Evolutionary conservation across 2,113 vertebrate genomes (phyloP).

Genomic region (Mesoclemmys tuberculata): DNA sequence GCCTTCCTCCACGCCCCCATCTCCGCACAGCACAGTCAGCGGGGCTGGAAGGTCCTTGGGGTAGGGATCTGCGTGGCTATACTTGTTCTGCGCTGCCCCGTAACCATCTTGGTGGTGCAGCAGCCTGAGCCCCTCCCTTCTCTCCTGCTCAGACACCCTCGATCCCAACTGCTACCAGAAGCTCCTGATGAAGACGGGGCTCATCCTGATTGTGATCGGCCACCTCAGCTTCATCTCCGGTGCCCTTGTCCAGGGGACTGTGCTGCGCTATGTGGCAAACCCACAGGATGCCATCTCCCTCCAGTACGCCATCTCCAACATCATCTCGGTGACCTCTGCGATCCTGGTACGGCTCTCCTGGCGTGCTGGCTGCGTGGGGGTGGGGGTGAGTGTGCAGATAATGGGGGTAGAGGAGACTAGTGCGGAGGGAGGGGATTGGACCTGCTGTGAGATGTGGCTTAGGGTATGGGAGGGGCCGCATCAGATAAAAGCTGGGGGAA

Average conservation of each 20-base stretch:
- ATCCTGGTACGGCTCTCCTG: conserved; percentile 80
- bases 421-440: too few species aligned
- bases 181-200: conserved; percentile 90
- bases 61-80: background rate
- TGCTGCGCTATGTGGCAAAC: conserved; percentile 84
- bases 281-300: conserved; percentile 74
- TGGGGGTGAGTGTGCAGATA: too few species aligned
- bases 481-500: background rate
- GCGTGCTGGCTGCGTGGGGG: background rate
- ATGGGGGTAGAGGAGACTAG: background rate
- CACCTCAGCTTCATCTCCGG: conserved; percentile 90
- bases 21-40: background rate
- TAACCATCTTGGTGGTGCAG: background rate
- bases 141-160: conserved; percentile 62
- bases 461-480: too few species aligned
- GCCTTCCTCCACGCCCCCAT: background rate
- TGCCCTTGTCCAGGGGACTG: conserved; percentile 86
- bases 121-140: background rate
- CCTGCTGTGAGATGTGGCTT: background rate
- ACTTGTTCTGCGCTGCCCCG: background rate
- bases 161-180: conserved; percentile 67
- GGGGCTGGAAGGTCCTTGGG: background rate
- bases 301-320: conserved; percentile 85
- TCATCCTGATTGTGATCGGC: conserved; percentile 87
- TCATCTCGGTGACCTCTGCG: conserved; percentile 77